Evolutionary conservation across 2,113 vertebrate genomes (phyloP).

Genomic region (Chloroceryle aenea): DNA sequence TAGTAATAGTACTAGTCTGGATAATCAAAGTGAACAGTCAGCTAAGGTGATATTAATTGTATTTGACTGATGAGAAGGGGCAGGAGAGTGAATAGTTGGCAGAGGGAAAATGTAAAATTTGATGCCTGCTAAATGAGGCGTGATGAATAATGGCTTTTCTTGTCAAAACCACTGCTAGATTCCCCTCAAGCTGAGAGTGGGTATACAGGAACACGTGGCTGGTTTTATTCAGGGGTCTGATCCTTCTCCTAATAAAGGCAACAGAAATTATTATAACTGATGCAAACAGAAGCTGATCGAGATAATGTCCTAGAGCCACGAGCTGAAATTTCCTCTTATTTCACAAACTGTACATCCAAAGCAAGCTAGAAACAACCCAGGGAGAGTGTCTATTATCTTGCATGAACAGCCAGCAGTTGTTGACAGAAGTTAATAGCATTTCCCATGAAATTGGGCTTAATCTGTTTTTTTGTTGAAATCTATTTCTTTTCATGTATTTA

Average conservation of each 20-base stretch:
- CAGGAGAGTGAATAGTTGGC: slow-evolving; percentile 41
- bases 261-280: background rate
- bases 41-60: slow-evolving; percentile 60
- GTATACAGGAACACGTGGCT: background rate
- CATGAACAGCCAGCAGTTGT: slow-evolving; percentile 27
- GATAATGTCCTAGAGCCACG: slow-evolving; percentile 7
- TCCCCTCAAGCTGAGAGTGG: background rate
- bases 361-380: slow-evolving; percentile 39
- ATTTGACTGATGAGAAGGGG: slow-evolving; percentile 64
- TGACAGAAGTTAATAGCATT: slow-evolving; percentile 48
- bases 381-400: slow-evolving; percentile 37
- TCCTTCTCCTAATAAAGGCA: background rate
- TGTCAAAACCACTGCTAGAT: slow-evolving; percentile 52
- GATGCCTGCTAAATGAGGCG: slow-evolving; percentile 69
- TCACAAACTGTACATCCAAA: background rate
- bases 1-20: slow-evolving; percentile 24
- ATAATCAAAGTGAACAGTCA: slow-evolving; percentile 64
- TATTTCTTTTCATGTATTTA: slow-evolving; percentile 6
- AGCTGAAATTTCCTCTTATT: slow-evolving; percentile 24
- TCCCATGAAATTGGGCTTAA: slow-evolving; percentile 23
- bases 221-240: slow-evolving; percentile 30
- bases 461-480: background rate
- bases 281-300: background rate
- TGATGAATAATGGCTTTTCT: slow-evolving; percentile 65
- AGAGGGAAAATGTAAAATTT: slow-evolving; percentile 62